A percentile compares a stretch with the other conserved stretches of the same genome.
phyloP scores from a whole-genome alignment of 1,140 invertebrate species.

The Pseudachorutes palmiensis region DNA sequence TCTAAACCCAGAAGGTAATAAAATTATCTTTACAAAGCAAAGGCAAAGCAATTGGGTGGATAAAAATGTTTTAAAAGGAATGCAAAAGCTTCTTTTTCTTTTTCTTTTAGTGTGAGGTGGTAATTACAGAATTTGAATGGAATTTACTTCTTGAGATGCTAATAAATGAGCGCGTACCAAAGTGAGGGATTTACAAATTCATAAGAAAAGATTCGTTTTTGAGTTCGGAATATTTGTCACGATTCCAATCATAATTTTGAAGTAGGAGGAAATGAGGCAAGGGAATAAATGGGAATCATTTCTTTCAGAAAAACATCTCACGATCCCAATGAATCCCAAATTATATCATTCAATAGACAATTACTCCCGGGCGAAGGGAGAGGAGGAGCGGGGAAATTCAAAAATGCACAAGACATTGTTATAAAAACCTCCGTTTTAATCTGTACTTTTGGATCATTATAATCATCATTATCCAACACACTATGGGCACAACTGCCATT shows the following conservation, averaged over 20 bases:
- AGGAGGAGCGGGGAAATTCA: not conserved
- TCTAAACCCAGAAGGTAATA: too few species aligned
- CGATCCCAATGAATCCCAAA: conserved; percentile 17
- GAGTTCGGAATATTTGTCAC: conserved; percentile 6
- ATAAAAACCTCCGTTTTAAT: too few species aligned
- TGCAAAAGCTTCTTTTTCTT: too few species aligned
- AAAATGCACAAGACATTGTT: not conserved
- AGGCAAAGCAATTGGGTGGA: too few species aligned
- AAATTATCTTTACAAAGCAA: too few species aligned
- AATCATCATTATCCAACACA: too few species aligned
- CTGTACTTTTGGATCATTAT: too few species aligned
- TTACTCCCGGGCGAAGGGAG: not conserved
- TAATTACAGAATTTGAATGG: too few species aligned
- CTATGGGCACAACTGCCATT: too few species aligned
- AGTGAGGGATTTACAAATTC: not conserved
- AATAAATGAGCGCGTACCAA: conserved; percentile 17
- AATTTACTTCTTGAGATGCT: not conserved
- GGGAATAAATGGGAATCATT: not conserved
- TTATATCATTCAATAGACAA: conserved; percentile 28
- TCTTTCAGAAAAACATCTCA: conserved; percentile 16
- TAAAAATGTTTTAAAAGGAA: too few species aligned
- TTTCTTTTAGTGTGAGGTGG: too few species aligned
- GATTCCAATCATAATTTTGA: conserved; percentile 22
- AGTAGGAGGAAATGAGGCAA: not conserved
- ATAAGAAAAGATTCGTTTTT: not conserved